Conservation (phyloP, 1,140 invertebrate genomes). For the Phthorimaea operculella region DNA sequence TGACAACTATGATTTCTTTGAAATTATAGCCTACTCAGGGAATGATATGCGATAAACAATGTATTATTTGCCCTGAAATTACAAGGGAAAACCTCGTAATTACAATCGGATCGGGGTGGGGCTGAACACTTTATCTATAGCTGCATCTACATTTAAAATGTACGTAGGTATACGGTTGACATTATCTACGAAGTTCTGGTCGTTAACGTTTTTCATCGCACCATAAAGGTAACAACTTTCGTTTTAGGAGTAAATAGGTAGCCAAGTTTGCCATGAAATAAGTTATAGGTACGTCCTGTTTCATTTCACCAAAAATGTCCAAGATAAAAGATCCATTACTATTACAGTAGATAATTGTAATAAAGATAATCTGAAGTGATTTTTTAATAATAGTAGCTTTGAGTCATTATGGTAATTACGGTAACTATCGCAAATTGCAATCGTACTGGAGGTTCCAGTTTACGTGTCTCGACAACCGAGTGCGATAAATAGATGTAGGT, state of each 20-base stretch:
- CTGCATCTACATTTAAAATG: background rate
- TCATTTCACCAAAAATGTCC: background rate
- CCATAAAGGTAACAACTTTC: background rate
- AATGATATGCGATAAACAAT: background rate
- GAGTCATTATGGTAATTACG: conserved; percentile 3
- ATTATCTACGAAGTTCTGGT: background rate
- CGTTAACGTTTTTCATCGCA: background rate
- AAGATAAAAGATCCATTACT: background rate
- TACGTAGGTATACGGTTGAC: background rate
- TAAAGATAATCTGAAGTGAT: conserved; percentile 6
- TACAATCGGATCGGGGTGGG: background rate
- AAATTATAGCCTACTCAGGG: background rate
- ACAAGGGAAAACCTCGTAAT: background rate
- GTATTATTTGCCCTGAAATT: background rate
- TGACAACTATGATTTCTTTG: background rate
- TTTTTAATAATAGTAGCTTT: conserved; percentile 4
- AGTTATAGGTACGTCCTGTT: background rate
- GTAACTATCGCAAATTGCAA: conserved; percentile 6
- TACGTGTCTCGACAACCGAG: conserved; percentile 2
- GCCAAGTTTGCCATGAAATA: background rate
- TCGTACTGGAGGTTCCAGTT: conserved; percentile 1
- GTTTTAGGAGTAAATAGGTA: background rate
- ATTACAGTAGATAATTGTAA: background rate
- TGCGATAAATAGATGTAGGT: background rate
- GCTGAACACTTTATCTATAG: conserved; percentile 1